These are phyloP conservation scores for Scaptomyza caliginosa DNA, from an alignment of 2,888 invertebrate species.

Conservation along the genomic window DNA sequence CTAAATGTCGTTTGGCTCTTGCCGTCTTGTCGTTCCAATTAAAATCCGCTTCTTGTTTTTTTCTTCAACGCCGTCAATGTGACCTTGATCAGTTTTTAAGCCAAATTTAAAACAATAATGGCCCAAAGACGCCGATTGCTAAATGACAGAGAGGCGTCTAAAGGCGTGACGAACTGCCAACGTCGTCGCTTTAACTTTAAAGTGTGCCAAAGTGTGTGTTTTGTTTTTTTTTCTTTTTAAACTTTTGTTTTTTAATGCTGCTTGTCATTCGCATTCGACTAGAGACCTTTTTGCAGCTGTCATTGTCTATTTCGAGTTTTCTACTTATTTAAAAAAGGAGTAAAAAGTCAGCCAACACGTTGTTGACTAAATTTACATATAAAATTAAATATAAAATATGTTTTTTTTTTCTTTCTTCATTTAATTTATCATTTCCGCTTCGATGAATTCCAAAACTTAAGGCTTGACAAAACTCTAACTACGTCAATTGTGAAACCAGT, in stretches of 20 bases:
- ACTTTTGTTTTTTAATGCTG: slow-evolving; percentile 7
- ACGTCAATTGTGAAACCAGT: slow-evolving; percentile 67
- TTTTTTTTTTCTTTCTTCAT: too few species aligned
- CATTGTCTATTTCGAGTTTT: slow-evolving; percentile 66
- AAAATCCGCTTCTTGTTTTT: slow-evolving; percentile 51
- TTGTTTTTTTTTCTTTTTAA: slow-evolving; percentile 6
- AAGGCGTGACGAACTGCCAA: slow-evolving; percentile 73
- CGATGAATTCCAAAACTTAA: slow-evolving; percentile 25
- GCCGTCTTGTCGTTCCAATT: slow-evolving; percentile 59
- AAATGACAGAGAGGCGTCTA: slow-evolving; percentile 66
- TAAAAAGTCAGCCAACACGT: slow-evolving; percentile 33
- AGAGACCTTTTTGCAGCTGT: slow-evolving; percentile 65
- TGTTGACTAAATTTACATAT: slow-evolving; percentile 56
- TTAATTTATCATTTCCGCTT: too few species aligned
- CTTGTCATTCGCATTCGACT: slow-evolving; percentile 48
- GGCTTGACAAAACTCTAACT: slow-evolving; percentile 39
- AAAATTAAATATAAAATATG: slow-evolving; percentile 56
- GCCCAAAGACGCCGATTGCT: slow-evolving; percentile 48
- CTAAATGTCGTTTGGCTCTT: slow-evolving; percentile 25
- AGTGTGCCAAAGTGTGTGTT: slow-evolving; percentile 58
- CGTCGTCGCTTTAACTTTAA: slow-evolving; percentile 57
- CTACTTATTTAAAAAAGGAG: slow-evolving; percentile 47
- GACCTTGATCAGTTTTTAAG: slow-evolving; percentile 68
- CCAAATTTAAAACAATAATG: slow-evolving; percentile 70
- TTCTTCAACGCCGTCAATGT: slow-evolving; percentile 3